Evolutionary conservation across 37 sponge, comb jelly and placozoan genomes (phyloP).

Genomic region (Ephydatia muelleri): DNA sequence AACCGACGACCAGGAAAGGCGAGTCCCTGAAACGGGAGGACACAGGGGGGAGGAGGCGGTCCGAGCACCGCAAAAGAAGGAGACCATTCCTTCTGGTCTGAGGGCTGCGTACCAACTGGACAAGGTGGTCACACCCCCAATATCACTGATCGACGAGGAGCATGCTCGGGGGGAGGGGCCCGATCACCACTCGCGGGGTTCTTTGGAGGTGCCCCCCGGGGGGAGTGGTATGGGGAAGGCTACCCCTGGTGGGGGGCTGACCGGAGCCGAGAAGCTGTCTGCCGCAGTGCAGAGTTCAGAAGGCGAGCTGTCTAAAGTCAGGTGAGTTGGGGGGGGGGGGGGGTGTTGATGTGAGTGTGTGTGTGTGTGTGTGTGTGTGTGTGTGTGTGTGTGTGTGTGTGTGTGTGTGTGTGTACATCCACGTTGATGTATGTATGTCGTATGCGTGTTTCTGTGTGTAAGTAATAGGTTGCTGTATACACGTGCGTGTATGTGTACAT

Average conservation of each 20-base stretch:
- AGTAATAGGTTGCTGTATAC: no score
- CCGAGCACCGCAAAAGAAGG: no score
- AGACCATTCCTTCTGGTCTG: not conserved
- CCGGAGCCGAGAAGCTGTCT: constrained; percentile 2
- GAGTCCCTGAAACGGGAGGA: not conserved
- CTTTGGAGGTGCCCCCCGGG: not conserved
- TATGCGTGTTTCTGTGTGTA: no score
- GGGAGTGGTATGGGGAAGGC: not conserved
- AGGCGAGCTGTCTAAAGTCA: constrained; percentile 13
- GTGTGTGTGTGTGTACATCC: not conserved
- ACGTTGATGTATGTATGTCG: not conserved
- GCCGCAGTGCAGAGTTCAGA: constrained; percentile 19
- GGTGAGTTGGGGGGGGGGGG: not conserved
- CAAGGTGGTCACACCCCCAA: not conserved
- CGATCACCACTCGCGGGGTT: not conserved
- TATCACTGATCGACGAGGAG: not conserved
- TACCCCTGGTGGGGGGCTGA: constrained; percentile 15
- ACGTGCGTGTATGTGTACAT: no score
- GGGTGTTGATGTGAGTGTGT: not conserved
- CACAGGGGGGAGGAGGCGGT: not conserved
- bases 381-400: not conserved
- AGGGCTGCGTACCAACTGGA: not conserved
- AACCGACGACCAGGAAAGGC: not conserved
- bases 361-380: not conserved
- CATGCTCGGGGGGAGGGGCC: not conserved